These are phyloP conservation scores for Electrophaes corylata DNA, from an alignment of 2,888 invertebrate species.

Conservation along the genomic window DNA sequence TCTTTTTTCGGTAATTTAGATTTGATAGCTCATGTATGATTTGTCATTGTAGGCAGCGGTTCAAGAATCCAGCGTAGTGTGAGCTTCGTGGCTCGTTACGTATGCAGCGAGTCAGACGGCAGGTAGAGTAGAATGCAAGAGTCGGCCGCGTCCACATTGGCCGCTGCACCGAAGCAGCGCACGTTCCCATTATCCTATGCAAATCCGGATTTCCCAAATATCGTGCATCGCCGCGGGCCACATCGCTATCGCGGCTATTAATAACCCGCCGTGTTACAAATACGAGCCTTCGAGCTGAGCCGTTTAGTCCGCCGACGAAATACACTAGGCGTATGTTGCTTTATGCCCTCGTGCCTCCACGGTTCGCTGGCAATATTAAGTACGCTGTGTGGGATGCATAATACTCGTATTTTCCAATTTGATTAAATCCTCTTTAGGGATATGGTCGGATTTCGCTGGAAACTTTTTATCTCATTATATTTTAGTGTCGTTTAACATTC, in stretches of 20 bases:
- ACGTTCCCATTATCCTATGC: constrained; percentile 78
- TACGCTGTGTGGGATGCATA: constrained; percentile 45
- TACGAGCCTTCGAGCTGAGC: constrained; percentile 65
- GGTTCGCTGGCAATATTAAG: constrained; percentile 50
- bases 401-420: constrained; percentile 48
- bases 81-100: constrained; percentile 40
- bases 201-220: constrained; percentile 81
- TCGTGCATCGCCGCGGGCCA: constrained; percentile 75
- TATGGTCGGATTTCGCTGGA: constrained; percentile 43
- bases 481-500: constrained; percentile 35
- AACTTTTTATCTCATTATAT: constrained; percentile 47
- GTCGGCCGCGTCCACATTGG: constrained; percentile 52
- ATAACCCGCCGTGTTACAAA: constrained; percentile 77
- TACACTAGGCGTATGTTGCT: constrained; percentile 70
- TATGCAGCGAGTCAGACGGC: constrained; percentile 47
- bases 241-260: constrained; percentile 79
- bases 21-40: constrained; percentile 35
- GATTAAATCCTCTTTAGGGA: constrained; percentile 56
- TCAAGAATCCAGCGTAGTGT: constrained; percentile 33
- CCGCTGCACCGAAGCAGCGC: constrained; percentile 50
- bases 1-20: constrained; percentile 37
- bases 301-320: constrained; percentile 71
- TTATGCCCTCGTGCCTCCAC: constrained; percentile 49
- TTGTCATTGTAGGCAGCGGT: constrained; percentile 19
- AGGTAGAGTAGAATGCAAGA: constrained; percentile 45